A percentile compares a stretch with the other conserved stretches of the same genome.
phyloP scores from a whole-genome alignment of 2,797 vertebrate genomes.

The Centropyge bicolor region DNA sequence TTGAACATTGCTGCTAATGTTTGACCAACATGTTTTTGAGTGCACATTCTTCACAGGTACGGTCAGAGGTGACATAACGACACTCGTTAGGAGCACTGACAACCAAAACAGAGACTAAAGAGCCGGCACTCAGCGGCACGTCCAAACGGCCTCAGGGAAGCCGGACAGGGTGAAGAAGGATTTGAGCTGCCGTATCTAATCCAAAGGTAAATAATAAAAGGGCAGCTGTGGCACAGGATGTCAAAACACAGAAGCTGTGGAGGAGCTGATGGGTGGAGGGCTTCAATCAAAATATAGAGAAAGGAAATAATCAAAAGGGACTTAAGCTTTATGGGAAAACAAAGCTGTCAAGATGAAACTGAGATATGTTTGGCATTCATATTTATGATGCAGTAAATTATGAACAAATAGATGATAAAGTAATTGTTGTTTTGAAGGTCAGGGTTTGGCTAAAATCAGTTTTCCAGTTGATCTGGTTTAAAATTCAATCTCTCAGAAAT shows the following conservation, averaged over 20 bases:
- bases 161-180: slow-evolving; percentile 1
- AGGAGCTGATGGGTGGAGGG: neutral
- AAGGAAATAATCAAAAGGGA: neutral
- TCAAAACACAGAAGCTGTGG: slow-evolving; percentile 3
- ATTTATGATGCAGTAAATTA: neutral
- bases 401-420: neutral
- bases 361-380: neutral
- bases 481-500: neutral
- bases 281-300: neutral
- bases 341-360: neutral
- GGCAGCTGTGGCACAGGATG: slow-evolving; percentile 11
- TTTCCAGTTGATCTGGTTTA: neutral
- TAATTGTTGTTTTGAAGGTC: neutral
- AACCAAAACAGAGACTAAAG: neutral
- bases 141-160: slow-evolving; percentile 5
- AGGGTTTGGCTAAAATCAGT: neutral
- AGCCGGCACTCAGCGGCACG: neutral
- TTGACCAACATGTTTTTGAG: neutral
- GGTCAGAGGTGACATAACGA: neutral
- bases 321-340: neutral
- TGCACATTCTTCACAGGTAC: neutral
- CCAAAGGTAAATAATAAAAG: slow-evolving; percentile 26
- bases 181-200: slow-evolving; percentile 14
- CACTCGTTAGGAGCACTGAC: neutral
- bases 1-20: neutral